A percentile compares a stretch with the other conserved stretches of the same genome.
These are phyloP conservation scores for Glyptemys insculpta DNA, from an alignment of 2,797 vertebrate species.

Conservation along the genomic window DNA sequence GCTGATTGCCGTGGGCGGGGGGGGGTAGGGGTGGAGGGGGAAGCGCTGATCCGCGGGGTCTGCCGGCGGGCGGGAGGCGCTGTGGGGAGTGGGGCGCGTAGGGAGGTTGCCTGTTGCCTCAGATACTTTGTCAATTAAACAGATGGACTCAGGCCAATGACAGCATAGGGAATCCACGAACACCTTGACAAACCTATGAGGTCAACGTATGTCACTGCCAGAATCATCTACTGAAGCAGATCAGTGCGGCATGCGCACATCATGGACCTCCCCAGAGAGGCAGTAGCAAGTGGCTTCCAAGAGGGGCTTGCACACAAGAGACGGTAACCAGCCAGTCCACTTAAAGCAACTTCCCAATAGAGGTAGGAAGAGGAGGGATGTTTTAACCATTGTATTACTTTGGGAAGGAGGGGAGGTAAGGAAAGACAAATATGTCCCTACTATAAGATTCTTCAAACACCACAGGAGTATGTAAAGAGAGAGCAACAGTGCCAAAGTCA, in stretches of 20 bases:
- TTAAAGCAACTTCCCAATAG: background rate
- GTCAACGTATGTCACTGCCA: background rate
- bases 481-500: background rate
- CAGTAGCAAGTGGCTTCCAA: background rate
- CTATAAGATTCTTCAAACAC: background rate
- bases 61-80: too few species aligned
- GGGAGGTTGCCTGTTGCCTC: background rate
- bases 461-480: background rate
- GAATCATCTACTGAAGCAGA: background rate
- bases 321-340: background rate
- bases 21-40: too few species aligned
- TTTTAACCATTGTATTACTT: background rate
- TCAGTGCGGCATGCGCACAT: rapidly evolving
- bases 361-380: background rate
- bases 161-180: background rate
- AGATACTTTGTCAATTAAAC: background rate
- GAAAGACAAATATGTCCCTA: background rate
- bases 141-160: background rate
- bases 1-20: too few species aligned
- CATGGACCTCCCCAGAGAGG: background rate
- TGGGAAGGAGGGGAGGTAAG: background rate
- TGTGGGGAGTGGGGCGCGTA: too few species aligned
- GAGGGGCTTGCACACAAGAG: background rate
- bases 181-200: background rate
- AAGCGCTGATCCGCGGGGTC: too few species aligned